Conservation (phyloP, 2,888 invertebrate species). For the Meiosimyza decipiens region DNA sequence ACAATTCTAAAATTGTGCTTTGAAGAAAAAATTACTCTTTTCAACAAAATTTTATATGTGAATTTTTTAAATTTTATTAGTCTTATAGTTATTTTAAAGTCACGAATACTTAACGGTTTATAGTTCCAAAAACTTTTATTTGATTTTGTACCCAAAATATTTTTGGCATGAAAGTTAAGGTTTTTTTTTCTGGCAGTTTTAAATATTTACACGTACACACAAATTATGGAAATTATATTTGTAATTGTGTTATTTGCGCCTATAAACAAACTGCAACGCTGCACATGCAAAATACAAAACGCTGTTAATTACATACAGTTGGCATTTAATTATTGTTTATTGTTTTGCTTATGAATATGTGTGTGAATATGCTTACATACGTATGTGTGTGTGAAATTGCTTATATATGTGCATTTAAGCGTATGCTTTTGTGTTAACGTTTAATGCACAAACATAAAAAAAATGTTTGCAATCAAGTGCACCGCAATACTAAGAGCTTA, state of each 20-base stretch:
- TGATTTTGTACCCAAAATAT: too few relatives aligned
- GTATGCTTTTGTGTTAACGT: neutral
- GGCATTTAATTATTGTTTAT: constrained; percentile 13
- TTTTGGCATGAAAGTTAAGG: too few relatives aligned
- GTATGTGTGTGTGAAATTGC: neutral
- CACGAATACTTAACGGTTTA: too few relatives aligned
- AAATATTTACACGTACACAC: neutral
- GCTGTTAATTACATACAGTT: constrained; percentile 1
- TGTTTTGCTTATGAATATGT: neutral
- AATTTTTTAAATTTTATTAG: too few relatives aligned
- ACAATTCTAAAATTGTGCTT: too few relatives aligned
- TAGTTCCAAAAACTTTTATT: too few relatives aligned
- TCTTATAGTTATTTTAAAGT: too few relatives aligned
- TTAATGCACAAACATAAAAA: neutral
- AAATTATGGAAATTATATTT: neutral
- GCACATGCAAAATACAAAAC: neutral
- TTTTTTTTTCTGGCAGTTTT: too few relatives aligned
- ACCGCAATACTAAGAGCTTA: neutral
- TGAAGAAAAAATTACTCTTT: too few relatives aligned
- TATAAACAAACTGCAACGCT: too few relatives aligned
- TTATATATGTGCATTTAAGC: neutral
- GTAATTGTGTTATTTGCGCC: neutral
- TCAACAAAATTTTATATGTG: too few relatives aligned
- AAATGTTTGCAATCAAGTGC: neutral
- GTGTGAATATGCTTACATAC: neutral